phyloP scores from a whole-genome alignment of 1,140 invertebrate species.

The Sitodiplosis mosellana region DNA sequence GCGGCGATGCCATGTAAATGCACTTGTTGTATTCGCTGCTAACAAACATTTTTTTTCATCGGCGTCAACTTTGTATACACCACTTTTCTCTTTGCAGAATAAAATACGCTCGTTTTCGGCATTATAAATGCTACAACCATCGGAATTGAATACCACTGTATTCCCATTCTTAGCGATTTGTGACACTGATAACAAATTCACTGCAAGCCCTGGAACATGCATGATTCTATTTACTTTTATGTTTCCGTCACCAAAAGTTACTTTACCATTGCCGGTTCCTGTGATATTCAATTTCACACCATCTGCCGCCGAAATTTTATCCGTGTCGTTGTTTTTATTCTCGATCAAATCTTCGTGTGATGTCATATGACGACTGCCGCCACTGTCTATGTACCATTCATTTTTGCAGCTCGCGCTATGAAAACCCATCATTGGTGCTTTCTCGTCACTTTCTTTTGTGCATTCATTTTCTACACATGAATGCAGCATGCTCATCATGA shows the following conservation, averaged over 20 bases:
- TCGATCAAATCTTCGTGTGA: slow-evolving; percentile 7
- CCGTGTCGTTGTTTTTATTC: slow-evolving; percentile 5
- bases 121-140: slow-evolving; percentile 1
- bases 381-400: slow-evolving; percentile 14
- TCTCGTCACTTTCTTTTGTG: too few species aligned
- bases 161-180: slow-evolving; percentile 3
- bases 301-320: slow-evolving; percentile 17
- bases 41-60: background rate
- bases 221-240: background rate
- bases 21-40: background rate
- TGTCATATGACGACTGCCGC: slow-evolving; percentile 6
- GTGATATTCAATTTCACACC: slow-evolving; percentile 10
- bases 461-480: too few species aligned
- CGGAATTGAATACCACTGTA: slow-evolving; percentile 1
- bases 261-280: slow-evolving; percentile 12
- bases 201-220: slow-evolving; percentile 3
- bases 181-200: slow-evolving; percentile 5
- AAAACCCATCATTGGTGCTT: too few species aligned
- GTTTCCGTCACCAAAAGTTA: slow-evolving; percentile 4
- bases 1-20: background rate
- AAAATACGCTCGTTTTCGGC: background rate
- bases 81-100: background rate
- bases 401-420: background rate
- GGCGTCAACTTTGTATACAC: slow-evolving; percentile 2
- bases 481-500: too few species aligned